phyloP scores from a whole-genome alignment of 2,797 vertebrate species.

The Saxicola maurus region DNA sequence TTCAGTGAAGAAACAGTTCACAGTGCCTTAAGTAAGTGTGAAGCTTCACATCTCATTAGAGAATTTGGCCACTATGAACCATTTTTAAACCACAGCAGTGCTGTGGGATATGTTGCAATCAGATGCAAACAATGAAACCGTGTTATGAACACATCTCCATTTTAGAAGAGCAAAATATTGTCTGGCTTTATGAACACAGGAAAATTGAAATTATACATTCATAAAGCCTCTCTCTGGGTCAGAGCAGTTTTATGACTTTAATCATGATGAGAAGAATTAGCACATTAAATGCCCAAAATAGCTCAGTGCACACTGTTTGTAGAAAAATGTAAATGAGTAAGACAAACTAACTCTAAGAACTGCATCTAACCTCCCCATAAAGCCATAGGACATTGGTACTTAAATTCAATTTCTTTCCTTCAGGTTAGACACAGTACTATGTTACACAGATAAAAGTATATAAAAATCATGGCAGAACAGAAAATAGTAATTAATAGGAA shows the following conservation, averaged over 20 bases:
- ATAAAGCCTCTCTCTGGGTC: constrained; percentile 26
- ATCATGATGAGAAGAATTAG: constrained; percentile 13
- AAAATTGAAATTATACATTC: constrained; percentile 25
- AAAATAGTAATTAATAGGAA: not conserved
- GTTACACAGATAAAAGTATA: not conserved
- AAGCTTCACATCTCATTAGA: not conserved
- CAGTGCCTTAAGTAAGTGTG: not conserved
- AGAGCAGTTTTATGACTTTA: constrained; percentile 11
- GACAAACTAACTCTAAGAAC: not conserved
- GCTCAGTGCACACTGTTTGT: not conserved
- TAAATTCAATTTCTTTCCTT: constrained; percentile 1
- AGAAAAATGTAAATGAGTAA: constrained; percentile 7
- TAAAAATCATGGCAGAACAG: not conserved
- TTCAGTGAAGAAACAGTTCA: not conserved
- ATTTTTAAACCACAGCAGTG: not conserved
- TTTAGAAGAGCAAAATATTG: constrained; percentile 4
- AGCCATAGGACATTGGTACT: not conserved
- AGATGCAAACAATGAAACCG: not conserved
- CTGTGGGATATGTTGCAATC: not conserved
- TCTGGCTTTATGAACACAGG: constrained; percentile 4
- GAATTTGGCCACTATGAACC: not conserved
- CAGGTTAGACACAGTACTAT: not conserved
- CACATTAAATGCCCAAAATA: constrained; percentile 16
- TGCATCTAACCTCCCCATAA: not conserved
- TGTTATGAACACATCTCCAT: not conserved